Base-by-base conservation (phyloP, 2,797 vertebrate species). In the Distichodus sexfasciatus region DNA sequence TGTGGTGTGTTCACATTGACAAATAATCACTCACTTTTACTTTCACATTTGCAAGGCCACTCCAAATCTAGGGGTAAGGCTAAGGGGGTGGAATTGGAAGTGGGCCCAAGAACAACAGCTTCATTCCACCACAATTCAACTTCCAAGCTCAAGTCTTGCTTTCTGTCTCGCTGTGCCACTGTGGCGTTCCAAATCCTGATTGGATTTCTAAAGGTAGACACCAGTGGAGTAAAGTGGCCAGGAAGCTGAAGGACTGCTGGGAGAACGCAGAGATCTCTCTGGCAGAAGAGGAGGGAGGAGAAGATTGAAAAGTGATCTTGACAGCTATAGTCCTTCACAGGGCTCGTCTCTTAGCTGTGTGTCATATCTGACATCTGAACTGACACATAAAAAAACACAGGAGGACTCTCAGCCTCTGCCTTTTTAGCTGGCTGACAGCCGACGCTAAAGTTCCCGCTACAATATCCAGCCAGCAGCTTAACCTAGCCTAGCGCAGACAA, bases 351-450 rank as follows among this genome's bases (percentile, higher is more conserved):
- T 51, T 38, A 50, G 15, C 29, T 14, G 19, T 24, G 28, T 51
- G 69, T 71, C 61, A 61, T 36, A 72, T 59, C 51, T 76, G 41
- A 54, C 70, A 66, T 76, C 60, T 61, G 15, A 69, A 61, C 48
- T 69, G 69, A 72, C 75, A 72, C 17, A 55, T 15, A 48, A 69
- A 69, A 58, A 72, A 35, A 35, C 55, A 23, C 55, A 23, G 31
- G 19, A 40, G 44, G 38, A 46, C 47, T 68, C 29, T 41, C 33
- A 48, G 61, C 24, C 51, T 72, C 43, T 36, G 50, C 38, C 57
- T 72, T 44, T n/a, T 68, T 36, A 51, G 4, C 9, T 44, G 10
- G 8, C 17, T 47, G 46, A 60, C 40, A 47, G 54, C 33, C 36
- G 38, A 15, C 21, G 46, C 3, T 35, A 63, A 63, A 48, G 5